Conservation (phyloP, 1,140 invertebrate genomes). For the Pachyrhynchus sulphureomaculatus region DNA sequence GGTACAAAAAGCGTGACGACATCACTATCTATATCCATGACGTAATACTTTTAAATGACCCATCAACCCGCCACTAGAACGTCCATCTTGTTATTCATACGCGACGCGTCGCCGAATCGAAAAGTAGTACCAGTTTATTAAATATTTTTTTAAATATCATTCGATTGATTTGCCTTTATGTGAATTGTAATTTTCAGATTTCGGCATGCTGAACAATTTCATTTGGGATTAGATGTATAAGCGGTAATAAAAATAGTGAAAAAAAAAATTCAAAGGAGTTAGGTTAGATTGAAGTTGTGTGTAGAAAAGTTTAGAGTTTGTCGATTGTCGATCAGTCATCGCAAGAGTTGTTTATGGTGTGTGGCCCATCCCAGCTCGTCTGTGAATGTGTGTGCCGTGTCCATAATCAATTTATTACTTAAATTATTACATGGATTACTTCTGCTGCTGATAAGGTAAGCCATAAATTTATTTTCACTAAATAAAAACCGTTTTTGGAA, state of each 20-base stretch:
- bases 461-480: background rate
- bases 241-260: no score
- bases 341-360: slow-evolving; percentile 45
- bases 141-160: background rate
- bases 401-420: slow-evolving; percentile 38
- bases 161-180: background rate
- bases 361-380: slow-evolving; percentile 50
- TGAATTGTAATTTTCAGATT: background rate
- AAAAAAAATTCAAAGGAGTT: background rate
- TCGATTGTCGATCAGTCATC: slow-evolving; percentile 9
- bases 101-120: background rate
- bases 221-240: no score
- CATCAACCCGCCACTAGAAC: background rate
- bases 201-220: background rate
- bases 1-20: background rate
- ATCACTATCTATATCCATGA: slow-evolving; percentile 8
- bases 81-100: slow-evolving; percentile 17
- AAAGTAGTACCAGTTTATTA: slow-evolving; percentile 10
- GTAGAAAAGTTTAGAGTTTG: background rate
- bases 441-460: slow-evolving; percentile 46
- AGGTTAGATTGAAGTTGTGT: background rate
- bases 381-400: slow-evolving; percentile 50
- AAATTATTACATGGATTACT: slow-evolving; percentile 45
- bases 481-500: background rate
- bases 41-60: slow-evolving; percentile 18